phyloP scores from a whole-genome alignment of 2,797 vertebrate species.

The Schizothorax lantsangensis region DNA sequence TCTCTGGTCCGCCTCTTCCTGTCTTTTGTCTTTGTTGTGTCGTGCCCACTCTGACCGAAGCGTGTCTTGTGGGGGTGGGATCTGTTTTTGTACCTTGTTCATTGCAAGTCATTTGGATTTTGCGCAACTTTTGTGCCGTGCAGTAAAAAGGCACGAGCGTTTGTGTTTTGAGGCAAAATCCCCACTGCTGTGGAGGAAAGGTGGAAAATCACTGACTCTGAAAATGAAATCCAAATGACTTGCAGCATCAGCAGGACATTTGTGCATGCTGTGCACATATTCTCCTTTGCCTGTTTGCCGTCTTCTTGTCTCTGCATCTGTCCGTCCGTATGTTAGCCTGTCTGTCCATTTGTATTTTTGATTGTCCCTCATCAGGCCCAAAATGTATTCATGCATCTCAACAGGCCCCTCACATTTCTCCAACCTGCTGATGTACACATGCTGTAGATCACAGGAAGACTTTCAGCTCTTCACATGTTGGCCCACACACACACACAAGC shows the following conservation, averaged over 20 bases:
- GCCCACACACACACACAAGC: constrained; percentile 24
- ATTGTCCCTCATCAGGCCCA: constrained; percentile 53
- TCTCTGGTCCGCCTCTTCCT: constrained; percentile 45
- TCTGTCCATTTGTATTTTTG: constrained; percentile 48
- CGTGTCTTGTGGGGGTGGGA: constrained; percentile 44
- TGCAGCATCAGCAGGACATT: constrained; percentile 69
- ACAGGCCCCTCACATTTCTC: constrained; percentile 59
- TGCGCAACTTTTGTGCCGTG: neutral
- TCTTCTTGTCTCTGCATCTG: constrained; percentile 45
- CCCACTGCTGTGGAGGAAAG: neutral
- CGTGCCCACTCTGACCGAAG: constrained; percentile 52
- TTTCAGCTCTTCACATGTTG: constrained; percentile 79
- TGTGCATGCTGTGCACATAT: constrained; percentile 69
- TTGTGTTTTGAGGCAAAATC: constrained; percentile 16
- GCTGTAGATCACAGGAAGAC: constrained; percentile 75
- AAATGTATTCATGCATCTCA: constrained; percentile 60
- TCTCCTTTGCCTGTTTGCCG: constrained; percentile 62
- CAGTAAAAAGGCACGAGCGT: neutral
- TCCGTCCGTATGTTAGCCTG: constrained; percentile 62
- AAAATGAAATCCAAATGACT: constrained; percentile 63
- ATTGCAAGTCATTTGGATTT: constrained; percentile 71
- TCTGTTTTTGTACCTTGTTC: constrained; percentile 63
- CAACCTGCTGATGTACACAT: constrained; percentile 66
- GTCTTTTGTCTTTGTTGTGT: constrained; percentile 55
- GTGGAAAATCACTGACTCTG: constrained; percentile 14